Evolutionary conservation across 2,888 invertebrate species (phyloP), one percentile per base, ranked within the genome.

Genomic region (Clepsis dumicolana): DNA sequence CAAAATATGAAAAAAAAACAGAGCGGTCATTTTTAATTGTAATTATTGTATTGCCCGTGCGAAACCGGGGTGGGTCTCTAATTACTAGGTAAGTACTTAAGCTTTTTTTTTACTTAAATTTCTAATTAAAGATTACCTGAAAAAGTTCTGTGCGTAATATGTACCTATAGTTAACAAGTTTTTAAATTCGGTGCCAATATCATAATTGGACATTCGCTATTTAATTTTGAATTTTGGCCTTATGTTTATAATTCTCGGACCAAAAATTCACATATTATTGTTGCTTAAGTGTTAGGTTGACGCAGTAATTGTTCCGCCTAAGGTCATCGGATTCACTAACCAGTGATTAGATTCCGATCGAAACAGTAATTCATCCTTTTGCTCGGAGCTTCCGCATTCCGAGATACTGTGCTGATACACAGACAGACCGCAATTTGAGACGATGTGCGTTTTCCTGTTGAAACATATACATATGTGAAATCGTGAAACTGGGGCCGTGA

Each of bases 301-400:
- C 52, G 52, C 52, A 10, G 52, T 52, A 52, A 24, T 25, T 52
- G 18, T 25, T 52, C 14, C 2, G 52, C 52, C 52, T 52, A 52
- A 52, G 52, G 52, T 25, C 52, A 25, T 50, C 24, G 48, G 24
- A 50, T 35, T 21, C 32, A 32, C 21, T 48, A 29, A 32, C 48
- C 48, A 12, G 48, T 57, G 56, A 64, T 64, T 50, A 57, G 64
- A 32, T 64, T 41, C 24, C n/a, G 57, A 64, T 57, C 64, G 56
- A 57, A 21, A n/a, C 35, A 48, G 64, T 64, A 48, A 48, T 57
- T 57, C 44, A 64, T 52, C 25, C 52, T 52, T 50, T 52, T 52
- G 56, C 56, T 63, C 27, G 41, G 10, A 38, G 24, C 57, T 50
- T 64, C 57, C 57, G 57, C 57, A 64, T 64, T 64, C 64, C 57